Conservation (phyloP, 1,140 invertebrate genomes). For the Lithobius niger region DNA sequence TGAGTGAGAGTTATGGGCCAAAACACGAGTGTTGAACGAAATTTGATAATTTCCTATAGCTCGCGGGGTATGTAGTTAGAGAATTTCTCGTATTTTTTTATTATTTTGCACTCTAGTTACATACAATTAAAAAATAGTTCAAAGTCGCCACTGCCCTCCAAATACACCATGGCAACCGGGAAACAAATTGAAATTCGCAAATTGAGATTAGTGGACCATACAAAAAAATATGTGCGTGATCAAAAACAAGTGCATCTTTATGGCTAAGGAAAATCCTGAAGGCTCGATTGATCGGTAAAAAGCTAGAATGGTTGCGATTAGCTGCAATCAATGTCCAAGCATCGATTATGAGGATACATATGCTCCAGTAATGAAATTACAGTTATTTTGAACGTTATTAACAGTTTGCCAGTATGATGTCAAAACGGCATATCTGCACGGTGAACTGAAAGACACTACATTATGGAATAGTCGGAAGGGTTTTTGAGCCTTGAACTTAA, state of each 20-base stretch:
- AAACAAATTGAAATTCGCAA: no score
- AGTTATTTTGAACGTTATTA: conserved; percentile 16
- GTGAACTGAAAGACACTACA: conserved; percentile 16
- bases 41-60: no score
- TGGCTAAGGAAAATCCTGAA: conserved; percentile 22
- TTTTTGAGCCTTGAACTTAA: conserved; percentile 4
- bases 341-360: conserved; percentile 34
- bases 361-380: conserved; percentile 27
- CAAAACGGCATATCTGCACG: conserved; percentile 20
- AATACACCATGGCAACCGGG: conserved; percentile 25
- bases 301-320: conserved; percentile 31
- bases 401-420: conserved; percentile 19
- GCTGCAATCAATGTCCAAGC: conserved; percentile 28
- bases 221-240: conserved; percentile 27
- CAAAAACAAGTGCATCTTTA: conserved; percentile 33
- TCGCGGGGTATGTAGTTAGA: no score
- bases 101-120: no score
- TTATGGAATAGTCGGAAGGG: conserved; percentile 19
- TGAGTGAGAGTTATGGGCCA: no score
- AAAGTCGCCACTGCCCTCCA: conserved; percentile 20
- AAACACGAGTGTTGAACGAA: not conserved
- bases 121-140: not conserved
- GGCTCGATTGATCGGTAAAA: conserved; percentile 26
- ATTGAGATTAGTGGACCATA: conserved; percentile 28
- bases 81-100: no score